Conservation (phyloP, 1,140 invertebrate species). For the Euwallacea fornicatus region DNA sequence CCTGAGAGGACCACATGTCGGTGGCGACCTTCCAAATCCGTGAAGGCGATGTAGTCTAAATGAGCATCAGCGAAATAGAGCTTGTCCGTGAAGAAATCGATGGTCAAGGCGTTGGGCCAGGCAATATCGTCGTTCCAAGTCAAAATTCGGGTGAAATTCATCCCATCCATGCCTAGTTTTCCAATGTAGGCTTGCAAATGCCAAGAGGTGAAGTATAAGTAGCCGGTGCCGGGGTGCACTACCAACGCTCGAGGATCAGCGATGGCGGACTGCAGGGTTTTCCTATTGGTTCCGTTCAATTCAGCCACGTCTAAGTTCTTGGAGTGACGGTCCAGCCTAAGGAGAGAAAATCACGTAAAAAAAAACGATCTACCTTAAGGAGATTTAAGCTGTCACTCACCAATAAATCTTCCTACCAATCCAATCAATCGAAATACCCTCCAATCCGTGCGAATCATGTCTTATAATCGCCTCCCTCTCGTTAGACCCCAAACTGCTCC, state of each 20-base stretch:
- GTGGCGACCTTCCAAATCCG: constrained; percentile 86
- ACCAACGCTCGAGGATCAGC: constrained; percentile 91
- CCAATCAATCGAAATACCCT: constrained; percentile 98
- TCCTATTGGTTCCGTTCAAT: constrained; percentile 87
- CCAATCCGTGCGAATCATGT: constrained; percentile 91
- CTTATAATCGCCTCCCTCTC: constrained; percentile 82
- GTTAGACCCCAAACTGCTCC: constrained; percentile 61
- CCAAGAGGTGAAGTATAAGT: constrained; percentile 96
- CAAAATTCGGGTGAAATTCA: constrained; percentile 85
- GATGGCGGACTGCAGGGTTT: constrained; percentile 84
- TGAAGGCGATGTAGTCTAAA: constrained; percentile 94
- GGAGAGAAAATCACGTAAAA: constrained; percentile 51
- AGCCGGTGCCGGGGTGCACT: constrained; percentile 92
- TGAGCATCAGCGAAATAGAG: constrained; percentile 98
- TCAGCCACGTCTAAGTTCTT: constrained; percentile 93
- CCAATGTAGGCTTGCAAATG: constrained; percentile 95
- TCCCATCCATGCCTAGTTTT: constrained; percentile 97
- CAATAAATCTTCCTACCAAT: constrained; percentile 95
- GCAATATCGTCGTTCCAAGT: constrained; percentile 94
- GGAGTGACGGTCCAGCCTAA: constrained; percentile 95
- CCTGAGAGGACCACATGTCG: constrained; percentile 81
- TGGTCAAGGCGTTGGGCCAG: constrained; percentile 96
- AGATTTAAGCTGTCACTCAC: constrained; percentile 48
- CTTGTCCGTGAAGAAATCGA: constrained; percentile 94
- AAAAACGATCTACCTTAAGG: background rate